phyloP scores from a whole-genome alignment of 2,113 vertebrate species.

The Myodes glareolus region DNA sequence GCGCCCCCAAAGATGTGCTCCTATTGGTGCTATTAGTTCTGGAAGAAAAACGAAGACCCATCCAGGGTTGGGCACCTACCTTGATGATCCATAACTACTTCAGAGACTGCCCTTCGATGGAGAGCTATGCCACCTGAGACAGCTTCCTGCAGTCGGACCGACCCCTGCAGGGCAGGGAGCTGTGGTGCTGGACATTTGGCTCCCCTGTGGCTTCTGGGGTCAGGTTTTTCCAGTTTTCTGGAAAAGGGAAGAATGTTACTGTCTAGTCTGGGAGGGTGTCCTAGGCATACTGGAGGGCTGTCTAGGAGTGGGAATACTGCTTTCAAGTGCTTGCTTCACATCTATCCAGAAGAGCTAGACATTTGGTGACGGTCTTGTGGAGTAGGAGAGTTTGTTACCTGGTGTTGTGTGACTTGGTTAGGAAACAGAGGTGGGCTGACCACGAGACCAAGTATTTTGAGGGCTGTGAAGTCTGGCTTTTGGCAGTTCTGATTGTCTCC shows the following conservation, averaged over 20 bases:
- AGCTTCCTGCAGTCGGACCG: neutral
- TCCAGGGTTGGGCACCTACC: neutral
- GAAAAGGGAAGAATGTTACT: constrained; percentile 58
- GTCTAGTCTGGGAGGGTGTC: constrained; percentile 25
- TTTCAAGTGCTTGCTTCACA: constrained; percentile 44
- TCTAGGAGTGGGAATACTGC: constrained; percentile 33
- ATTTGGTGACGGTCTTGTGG: neutral
- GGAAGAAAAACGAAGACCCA: neutral
- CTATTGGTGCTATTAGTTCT: neutral
- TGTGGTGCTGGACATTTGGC: neutral
- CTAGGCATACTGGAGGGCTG: neutral
- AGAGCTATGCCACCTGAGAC: neutral
- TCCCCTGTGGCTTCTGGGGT: constrained; percentile 52
- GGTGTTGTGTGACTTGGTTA: neutral
- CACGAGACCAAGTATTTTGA: neutral
- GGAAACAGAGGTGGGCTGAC: neutral
- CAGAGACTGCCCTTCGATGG: neutral
- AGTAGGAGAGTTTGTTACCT: neutral
- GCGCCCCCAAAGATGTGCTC: neutral
- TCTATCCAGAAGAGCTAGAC: constrained; percentile 10
- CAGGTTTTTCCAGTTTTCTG: constrained; percentile 43
- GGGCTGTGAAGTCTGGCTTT: neutral
- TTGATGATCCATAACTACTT: neutral
- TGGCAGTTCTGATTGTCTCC: neutral
- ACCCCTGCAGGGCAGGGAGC: neutral